These are phyloP conservation scores for Fragum fragum DNA, from an alignment of 2,888 invertebrate genomes.

Conservation along the genomic window DNA sequence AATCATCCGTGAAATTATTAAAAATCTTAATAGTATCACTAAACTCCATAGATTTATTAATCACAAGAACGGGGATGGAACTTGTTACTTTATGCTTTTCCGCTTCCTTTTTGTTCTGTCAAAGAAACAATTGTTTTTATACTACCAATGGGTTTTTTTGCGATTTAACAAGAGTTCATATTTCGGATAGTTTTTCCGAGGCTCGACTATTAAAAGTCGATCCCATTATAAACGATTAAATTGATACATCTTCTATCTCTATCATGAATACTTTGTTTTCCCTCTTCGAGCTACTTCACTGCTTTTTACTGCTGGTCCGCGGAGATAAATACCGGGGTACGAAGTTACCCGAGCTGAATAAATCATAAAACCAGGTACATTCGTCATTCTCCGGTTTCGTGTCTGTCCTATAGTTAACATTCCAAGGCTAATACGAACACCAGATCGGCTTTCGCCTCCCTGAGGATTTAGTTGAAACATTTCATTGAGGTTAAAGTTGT, in stretches of 20 bases:
- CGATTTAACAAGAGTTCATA: no score
- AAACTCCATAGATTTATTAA: no score
- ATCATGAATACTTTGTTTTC: constrained; percentile 23
- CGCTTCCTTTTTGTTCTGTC: no score
- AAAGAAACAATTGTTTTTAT: no score
- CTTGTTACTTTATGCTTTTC: no score
- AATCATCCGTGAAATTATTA: no score
- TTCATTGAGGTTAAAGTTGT: neutral
- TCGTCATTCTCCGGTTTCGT: constrained; percentile 37
- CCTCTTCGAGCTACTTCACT: constrained; percentile 41
- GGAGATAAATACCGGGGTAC: constrained; percentile 29
- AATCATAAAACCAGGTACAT: constrained; percentile 34
- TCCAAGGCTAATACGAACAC: constrained; percentile 34
- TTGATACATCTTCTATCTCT: constrained; percentile 6
- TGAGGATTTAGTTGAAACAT: neutral
- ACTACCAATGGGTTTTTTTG: no score
- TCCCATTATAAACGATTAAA: constrained; percentile 9
- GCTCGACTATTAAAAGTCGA: neutral
- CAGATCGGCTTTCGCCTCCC: constrained; percentile 32
- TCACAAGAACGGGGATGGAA: no score
- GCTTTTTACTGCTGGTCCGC: constrained; percentile 31
- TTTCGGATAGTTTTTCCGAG: neutral
- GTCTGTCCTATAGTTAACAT: constrained; percentile 53
- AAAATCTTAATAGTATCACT: no score
- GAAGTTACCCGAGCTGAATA: constrained; percentile 28